Evolutionary conservation across 2,888 invertebrate genomes (phyloP).

Genomic region (Eustalomyia histrio): DNA sequence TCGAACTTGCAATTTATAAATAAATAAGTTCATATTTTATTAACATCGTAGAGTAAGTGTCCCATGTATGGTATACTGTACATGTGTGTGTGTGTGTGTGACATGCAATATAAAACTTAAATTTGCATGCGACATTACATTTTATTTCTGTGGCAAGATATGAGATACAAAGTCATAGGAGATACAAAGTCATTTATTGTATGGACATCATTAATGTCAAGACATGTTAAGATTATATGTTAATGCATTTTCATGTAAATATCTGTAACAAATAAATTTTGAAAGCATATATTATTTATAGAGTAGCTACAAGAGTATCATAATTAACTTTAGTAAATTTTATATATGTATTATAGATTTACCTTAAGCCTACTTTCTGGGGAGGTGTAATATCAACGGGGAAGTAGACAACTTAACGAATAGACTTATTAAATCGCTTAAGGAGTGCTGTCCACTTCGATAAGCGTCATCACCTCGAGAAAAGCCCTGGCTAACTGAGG

Average conservation of each 20-base stretch:
- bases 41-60: background rate
- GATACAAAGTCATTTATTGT: slow-evolving; percentile 52
- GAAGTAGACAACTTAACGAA: no score
- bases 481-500: no score
- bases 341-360: no score
- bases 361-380: no score
- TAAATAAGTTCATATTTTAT: slow-evolving; percentile 15
- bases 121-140: background rate
- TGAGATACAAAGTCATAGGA: slow-evolving; percentile 40
- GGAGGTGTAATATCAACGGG: no score
- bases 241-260: slow-evolving; percentile 14
- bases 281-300: slow-evolving; percentile 41
- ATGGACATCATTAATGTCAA: slow-evolving; percentile 60
- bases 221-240: slow-evolving; percentile 51
- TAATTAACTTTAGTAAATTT: background rate
- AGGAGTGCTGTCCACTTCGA: no score
- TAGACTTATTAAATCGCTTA: no score
- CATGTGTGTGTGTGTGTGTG: background rate
- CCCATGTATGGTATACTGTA: background rate
- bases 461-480: no score
- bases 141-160: background rate
- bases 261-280: slow-evolving; percentile 15
- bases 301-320: slow-evolving; percentile 5
- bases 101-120: background rate
- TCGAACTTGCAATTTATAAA: slow-evolving; percentile 42